Evolutionary conservation across 2,113 vertebrate species (phyloP).

Genomic region (Sorex araneus): DNA sequence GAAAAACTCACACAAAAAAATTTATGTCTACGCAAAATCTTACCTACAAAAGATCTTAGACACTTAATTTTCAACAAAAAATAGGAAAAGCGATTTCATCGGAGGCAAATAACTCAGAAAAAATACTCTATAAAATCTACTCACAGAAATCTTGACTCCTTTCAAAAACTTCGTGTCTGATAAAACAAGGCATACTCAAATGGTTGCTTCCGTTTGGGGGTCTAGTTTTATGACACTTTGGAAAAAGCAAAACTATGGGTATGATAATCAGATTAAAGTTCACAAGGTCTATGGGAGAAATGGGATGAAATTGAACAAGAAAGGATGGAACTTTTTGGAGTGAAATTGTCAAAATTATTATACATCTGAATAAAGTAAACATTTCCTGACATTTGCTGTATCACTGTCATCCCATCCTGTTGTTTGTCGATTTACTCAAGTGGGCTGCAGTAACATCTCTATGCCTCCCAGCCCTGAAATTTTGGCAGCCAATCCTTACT

Average conservation of each 20-base stretch:
- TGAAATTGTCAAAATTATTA: slow-evolving; percentile 18
- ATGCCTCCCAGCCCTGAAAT: too few relatives aligned
- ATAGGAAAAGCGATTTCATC: not conserved
- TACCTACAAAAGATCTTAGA: not conserved
- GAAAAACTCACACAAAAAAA: not conserved
- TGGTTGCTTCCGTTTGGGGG: not conserved
- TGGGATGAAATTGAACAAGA: not conserved
- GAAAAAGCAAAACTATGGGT: not conserved
- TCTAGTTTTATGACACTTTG: not conserved
- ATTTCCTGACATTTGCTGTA: slow-evolving; percentile 58
- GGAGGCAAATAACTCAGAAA: not conserved
- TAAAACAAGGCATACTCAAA: slow-evolving; percentile 26
- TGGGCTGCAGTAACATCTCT: too few relatives aligned
- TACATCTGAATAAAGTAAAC: not conserved
- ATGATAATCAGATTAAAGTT: not conserved
- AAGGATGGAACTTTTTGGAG: not conserved
- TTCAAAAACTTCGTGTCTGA: slow-evolving; percentile 2
- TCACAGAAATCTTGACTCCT: not conserved
- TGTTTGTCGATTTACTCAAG: too few relatives aligned
- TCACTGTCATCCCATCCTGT: too few relatives aligned
- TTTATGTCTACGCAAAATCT: not conserved
- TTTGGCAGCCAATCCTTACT: too few relatives aligned
- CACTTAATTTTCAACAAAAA: not conserved
- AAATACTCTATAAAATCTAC: not conserved
- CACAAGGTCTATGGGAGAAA: not conserved